These are phyloP conservation scores for Octopus bimaculoides DNA, from an alignment of 1,140 invertebrate genomes.

Conservation along the genomic window DNA sequence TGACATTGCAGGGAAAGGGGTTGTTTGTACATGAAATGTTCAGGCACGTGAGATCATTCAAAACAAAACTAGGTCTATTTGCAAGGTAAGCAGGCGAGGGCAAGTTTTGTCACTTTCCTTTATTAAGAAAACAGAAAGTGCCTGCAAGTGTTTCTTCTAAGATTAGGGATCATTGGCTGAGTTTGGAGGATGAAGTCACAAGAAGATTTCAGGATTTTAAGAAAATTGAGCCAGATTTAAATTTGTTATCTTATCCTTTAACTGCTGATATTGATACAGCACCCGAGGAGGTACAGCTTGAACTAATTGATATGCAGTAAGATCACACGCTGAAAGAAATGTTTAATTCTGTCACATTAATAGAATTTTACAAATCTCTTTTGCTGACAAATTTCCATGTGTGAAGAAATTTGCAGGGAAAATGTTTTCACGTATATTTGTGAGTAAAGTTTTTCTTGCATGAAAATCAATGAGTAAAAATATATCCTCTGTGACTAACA, in stretches of 20 bases:
- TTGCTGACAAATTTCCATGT: background rate
- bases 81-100: background rate
- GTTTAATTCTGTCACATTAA: background rate
- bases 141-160: background rate
- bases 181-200: background rate
- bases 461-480: too few species aligned
- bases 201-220: background rate
- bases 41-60: background rate
- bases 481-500: background rate
- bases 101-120: background rate
- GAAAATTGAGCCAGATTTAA: background rate
- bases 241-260: background rate
- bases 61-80: background rate
- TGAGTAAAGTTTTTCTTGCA: background rate
- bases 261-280: background rate
- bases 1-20: background rate
- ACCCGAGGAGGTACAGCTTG: background rate
- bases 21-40: background rate
- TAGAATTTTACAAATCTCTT: background rate
- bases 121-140: background rate
- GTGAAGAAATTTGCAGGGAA: conserved; percentile 1
- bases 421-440: background rate
- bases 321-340: background rate
- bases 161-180: background rate
- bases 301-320: background rate